Percentiles rank a stretch among this genome's conserved stretches.
Evolutionary conservation across 2,113 vertebrate genomes (phyloP).

Genomic region (Tachuris rubrigastra): DNA sequence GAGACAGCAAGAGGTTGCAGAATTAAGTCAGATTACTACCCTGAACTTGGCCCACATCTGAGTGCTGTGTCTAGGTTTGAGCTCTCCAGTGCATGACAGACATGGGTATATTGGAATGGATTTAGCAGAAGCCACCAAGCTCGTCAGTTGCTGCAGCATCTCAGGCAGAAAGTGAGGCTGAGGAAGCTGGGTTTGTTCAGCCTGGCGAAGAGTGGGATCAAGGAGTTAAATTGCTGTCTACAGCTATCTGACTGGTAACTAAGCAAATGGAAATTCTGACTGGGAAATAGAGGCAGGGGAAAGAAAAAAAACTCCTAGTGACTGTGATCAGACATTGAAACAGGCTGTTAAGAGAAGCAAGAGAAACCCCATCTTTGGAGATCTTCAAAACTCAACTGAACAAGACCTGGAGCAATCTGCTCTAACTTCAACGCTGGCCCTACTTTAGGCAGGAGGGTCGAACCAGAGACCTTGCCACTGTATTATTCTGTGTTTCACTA

Average conservation of each 20-base stretch:
- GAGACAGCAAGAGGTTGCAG: background rate
- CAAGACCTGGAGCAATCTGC: background rate
- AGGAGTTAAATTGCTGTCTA: background rate
- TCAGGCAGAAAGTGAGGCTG: background rate
- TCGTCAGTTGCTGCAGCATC: background rate
- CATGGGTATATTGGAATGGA: background rate
- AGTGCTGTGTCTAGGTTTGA: background rate
- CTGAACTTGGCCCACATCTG: background rate
- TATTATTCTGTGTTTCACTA: background rate
- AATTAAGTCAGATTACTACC: background rate
- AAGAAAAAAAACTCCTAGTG: background rate
- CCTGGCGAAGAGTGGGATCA: background rate
- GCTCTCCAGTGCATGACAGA: background rate
- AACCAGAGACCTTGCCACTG: background rate
- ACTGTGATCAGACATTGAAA: background rate
- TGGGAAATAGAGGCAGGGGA: fast-evolving
- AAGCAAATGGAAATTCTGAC: background rate
- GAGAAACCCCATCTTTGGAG: background rate
- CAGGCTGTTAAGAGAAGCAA: background rate
- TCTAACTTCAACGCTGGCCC: background rate
- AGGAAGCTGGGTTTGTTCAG: background rate
- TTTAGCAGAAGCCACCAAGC: background rate
- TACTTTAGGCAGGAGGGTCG: background rate
- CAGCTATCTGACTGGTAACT: background rate
- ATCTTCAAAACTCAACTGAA: background rate